These are phyloP conservation scores for Sarcoramphus papa DNA, from an alignment of 2,797 vertebrate species.

Conservation along the genomic window DNA sequence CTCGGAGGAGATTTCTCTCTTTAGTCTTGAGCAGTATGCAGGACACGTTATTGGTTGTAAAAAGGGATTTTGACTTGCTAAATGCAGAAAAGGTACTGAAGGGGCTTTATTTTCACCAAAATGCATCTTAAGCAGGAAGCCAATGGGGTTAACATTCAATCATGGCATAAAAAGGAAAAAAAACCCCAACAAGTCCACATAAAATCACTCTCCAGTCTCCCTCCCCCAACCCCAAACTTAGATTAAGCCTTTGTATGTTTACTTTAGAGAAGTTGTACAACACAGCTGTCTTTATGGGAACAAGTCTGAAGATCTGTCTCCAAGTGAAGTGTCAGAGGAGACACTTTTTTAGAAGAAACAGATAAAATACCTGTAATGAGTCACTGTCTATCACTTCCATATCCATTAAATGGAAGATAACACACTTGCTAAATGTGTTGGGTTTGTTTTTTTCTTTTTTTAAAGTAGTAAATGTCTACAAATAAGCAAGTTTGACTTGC, in stretches of 20 bases:
- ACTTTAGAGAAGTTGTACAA: neutral
- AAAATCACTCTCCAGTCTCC: neutral
- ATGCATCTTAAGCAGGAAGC: neutral
- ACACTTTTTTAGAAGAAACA: neutral
- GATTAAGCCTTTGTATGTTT: neutral
- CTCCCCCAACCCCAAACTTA: neutral
- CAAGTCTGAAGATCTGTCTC: neutral
- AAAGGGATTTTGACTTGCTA: neutral
- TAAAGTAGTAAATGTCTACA: neutral
- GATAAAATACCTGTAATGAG: neutral
- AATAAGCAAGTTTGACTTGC: neutral
- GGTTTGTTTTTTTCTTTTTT: neutral
- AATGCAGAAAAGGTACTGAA: neutral
- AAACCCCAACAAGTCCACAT: fast-evolving
- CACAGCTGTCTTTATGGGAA: neutral
- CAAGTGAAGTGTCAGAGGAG: neutral
- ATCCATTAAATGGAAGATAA: neutral
- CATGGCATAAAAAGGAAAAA: neutral
- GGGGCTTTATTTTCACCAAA: neutral
- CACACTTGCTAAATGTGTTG: neutral
- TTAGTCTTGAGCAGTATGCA: neutral
- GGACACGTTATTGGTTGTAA: neutral
- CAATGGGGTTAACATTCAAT: neutral
- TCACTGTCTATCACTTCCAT: fast-evolving
- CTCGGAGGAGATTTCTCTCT: neutral